These are phyloP conservation scores for Melanostoma scalare DNA, from an alignment of 2,888 invertebrate species.

Conservation along the genomic window DNA sequence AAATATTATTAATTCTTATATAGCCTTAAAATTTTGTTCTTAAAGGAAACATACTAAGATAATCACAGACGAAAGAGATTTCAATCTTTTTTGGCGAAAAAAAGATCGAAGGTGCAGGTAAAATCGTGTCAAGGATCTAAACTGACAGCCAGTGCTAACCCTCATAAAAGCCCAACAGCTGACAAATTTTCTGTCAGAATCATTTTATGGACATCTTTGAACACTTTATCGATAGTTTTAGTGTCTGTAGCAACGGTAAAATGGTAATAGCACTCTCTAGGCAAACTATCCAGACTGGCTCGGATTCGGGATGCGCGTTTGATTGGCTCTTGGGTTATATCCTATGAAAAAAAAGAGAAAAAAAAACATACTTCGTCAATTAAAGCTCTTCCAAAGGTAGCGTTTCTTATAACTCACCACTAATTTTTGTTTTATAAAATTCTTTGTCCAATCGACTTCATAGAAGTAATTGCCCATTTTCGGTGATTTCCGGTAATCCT, in stretches of 20 bases:
- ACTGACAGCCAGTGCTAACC: background rate
- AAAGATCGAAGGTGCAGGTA: constrained; percentile 62
- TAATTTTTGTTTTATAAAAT: constrained; percentile 87
- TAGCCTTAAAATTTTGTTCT: constrained; percentile 30
- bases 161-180: constrained; percentile 80
- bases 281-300: constrained; percentile 80
- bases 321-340: constrained; percentile 84
- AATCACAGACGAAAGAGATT: constrained; percentile 68
- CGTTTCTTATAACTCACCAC: constrained; percentile 82
- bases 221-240: constrained; percentile 87
- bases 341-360: constrained; percentile 80
- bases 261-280: constrained; percentile 87
- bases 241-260: constrained; percentile 90
- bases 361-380: background rate
- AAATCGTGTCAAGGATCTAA: constrained; percentile 17
- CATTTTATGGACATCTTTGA: constrained; percentile 88
- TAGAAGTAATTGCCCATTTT: constrained; percentile 83
- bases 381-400: background rate
- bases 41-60: constrained; percentile 43
- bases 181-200: constrained; percentile 83
- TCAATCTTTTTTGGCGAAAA: constrained; percentile 49
- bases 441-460: constrained; percentile 86
- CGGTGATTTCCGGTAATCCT: constrained; percentile 82
- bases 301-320: constrained; percentile 80
- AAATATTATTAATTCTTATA: constrained; percentile 37